Evolutionary conservation across 2,888 invertebrate genomes (phyloP).

Genomic region (Volucella bombylans): DNA sequence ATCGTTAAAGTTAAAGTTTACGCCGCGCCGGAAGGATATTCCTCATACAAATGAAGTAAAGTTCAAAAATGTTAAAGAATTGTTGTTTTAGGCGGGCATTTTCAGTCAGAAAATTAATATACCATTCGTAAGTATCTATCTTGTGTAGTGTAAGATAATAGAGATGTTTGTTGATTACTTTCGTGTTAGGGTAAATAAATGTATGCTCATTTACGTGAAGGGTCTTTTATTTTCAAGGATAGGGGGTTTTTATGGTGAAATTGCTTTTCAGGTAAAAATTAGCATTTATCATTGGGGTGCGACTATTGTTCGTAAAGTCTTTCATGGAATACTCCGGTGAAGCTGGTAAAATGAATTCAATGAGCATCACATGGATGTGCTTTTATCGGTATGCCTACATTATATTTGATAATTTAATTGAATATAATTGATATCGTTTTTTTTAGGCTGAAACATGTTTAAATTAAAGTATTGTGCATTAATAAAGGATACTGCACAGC

Average conservation of each 20-base stretch:
- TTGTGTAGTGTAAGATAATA: background rate
- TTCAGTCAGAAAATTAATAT: constrained; percentile 8
- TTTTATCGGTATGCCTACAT: background rate
- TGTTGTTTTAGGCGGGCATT: constrained; percentile 32
- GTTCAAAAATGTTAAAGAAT: background rate
- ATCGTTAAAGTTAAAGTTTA: constrained; percentile 1
- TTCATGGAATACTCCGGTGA: background rate
- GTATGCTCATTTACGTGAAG: constrained; percentile 17
- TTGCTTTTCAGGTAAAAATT: constrained; percentile 9
- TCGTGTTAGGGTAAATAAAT: constrained; percentile 18
- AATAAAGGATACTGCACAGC: too few species aligned
- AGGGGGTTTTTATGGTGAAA: background rate
- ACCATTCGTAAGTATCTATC: background rate
- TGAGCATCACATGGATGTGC: background rate
- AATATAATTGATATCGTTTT: too few species aligned
- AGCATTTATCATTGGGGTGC: background rate
- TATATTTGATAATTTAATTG: too few species aligned
- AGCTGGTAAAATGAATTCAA: background rate
- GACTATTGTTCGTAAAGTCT: background rate
- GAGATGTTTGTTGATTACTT: constrained; percentile 14
- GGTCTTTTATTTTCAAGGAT: background rate
- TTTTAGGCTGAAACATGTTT: too few species aligned
- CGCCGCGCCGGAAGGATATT: background rate
- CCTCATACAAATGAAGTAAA: background rate
- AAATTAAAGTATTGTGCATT: too few species aligned